phyloP scores from a whole-genome alignment of 35 echinoderm and acorn worm species.

The Lytechinus variegatus region DNA sequence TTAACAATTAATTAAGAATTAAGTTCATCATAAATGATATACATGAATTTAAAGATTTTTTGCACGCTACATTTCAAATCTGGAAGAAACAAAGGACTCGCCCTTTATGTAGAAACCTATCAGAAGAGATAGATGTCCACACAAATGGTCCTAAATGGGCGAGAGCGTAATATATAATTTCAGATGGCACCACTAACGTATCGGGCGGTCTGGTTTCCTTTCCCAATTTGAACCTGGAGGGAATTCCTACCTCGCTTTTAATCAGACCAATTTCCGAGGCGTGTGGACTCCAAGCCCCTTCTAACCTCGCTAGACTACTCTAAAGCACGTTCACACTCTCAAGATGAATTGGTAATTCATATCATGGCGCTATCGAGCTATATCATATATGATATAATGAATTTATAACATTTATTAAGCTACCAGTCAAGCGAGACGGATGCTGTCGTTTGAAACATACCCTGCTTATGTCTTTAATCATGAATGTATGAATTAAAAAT shows the following conservation, averaged over 20 bases:
- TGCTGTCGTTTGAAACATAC: too few relatives aligned
- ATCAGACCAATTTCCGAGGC: slow-evolving; percentile 16
- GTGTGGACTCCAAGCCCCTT: background rate
- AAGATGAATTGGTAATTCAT: background rate
- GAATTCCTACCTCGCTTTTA: background rate
- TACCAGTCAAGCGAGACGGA: too few relatives aligned
- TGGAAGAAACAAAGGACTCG: background rate
- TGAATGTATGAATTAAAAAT: too few relatives aligned
- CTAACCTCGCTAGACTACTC: background rate
- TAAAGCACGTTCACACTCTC: background rate
- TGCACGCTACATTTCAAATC: too few relatives aligned
- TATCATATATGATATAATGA: too few relatives aligned
- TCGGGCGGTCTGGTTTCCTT: background rate
- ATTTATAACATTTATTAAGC: too few relatives aligned
- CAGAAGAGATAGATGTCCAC: background rate
- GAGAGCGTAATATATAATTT: background rate
- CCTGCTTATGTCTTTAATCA: too few relatives aligned
- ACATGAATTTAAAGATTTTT: too few relatives aligned
- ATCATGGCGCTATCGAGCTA: background rate
- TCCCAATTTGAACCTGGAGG: background rate
- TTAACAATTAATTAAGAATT: too few relatives aligned
- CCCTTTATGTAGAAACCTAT: background rate
- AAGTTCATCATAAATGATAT: too few relatives aligned
- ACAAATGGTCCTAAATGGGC: background rate
- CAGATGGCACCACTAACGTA: slow-evolving; percentile 2